Base-by-base conservation (phyloP, 2,888 invertebrate species). In the Byasa hedistus region DNA sequence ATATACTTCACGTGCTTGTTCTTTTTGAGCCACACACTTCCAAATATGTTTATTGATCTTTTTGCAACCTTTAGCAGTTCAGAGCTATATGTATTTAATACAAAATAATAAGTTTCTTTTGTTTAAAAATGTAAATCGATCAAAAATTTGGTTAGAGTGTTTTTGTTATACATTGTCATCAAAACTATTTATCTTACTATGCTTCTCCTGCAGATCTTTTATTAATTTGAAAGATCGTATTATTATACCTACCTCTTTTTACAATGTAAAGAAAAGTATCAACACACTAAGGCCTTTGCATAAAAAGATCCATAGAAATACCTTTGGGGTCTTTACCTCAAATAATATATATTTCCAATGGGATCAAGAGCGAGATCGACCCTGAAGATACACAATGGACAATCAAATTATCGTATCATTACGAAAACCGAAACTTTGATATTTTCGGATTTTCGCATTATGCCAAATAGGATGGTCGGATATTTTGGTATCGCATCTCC, bases 381-480 rank as follows among this genome's bases (percentile, higher is more conserved):
- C 87, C 82, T 82, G 81, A 84, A 85, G 83, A 85, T 83, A 84
- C 83, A 88, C 87, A 88, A 89, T 86, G 83, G 87, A 81, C 86
- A 83, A 85, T 85, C 83, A 85, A 85, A 89, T 90, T 90, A 89
- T 87, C 88, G 89, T 89, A 90, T 84, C 81, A 83, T 87, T 84
- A 84, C 77, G 78, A 73, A 73, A 71, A 75, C 71, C 76, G 75
- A 76, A 81, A 81, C 77, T 76, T 73, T 60, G 70, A 75, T 75
- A 76, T 72, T 75, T 73, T 73, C 61, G 69, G 70, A 71, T 72
- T 71, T 71, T 58, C 63, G 21, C n/a, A 62, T 66, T 58, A 57
- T 44, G 36, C 39, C 51, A 44, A 67, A 67, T 59, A 67, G 15
- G 17, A 56, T 21, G 17, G n/a, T 36, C n/a, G n/a, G 36, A 48